These are phyloP conservation scores for Diplazon laetatorius DNA, from an alignment of 2,888 invertebrate genomes.

Conservation along the genomic window DNA sequence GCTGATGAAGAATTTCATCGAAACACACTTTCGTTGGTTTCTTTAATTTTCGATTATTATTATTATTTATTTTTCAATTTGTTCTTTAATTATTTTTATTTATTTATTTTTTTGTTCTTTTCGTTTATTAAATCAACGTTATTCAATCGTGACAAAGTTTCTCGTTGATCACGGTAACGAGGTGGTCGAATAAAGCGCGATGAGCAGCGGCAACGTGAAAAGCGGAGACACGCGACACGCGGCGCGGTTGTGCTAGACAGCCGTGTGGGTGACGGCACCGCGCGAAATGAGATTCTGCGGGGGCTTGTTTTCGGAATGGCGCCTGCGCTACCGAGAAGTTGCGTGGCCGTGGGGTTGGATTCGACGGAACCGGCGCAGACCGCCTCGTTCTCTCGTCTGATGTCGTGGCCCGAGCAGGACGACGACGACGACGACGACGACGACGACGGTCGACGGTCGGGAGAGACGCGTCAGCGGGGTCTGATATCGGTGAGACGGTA, in stretches of 20 bases:
- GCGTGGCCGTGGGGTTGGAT: constrained; percentile 59
- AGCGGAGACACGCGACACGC: constrained; percentile 55
- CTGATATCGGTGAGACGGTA: constrained; percentile 4
- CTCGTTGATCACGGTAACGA: no score
- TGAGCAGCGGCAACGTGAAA: not conserved
- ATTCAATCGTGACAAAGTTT: not conserved
- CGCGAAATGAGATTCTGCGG: constrained; percentile 70
- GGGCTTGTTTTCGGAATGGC: constrained; percentile 65
- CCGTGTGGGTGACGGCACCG: constrained; percentile 64
- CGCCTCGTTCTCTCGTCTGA: constrained; percentile 51
- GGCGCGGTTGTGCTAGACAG: constrained; percentile 40
- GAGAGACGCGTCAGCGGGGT: constrained; percentile 35
- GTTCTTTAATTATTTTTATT: no score
- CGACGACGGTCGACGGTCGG: no score
- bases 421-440: constrained; percentile 43
- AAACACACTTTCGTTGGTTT: not conserved
- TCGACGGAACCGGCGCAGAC: constrained; percentile 61
- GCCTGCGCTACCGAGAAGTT: constrained; percentile 64
- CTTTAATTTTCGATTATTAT: no score
- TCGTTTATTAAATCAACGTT: not conserved
- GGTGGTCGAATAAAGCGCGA: constrained; percentile 3
- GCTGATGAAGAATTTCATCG: not conserved
- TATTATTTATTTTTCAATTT: no score
- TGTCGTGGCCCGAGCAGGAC: constrained; percentile 51
- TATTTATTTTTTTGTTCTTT: no score